These are phyloP conservation scores for Parus major DNA, from an alignment of 2,113 vertebrate genomes.

Conservation along the genomic window DNA sequence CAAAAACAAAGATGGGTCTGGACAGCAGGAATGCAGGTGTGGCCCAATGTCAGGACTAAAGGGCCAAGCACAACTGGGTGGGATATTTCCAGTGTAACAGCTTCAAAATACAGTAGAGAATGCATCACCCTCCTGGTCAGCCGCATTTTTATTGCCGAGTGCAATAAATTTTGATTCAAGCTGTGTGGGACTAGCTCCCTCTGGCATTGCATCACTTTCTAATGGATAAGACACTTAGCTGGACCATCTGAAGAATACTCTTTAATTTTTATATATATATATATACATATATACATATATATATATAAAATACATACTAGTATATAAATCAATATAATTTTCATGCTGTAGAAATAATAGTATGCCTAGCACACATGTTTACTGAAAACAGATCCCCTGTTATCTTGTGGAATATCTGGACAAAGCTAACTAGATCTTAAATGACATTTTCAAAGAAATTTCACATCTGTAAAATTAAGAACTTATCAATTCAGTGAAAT, in stretches of 20 bases:
- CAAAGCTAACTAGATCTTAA: background rate
- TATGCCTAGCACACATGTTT: background rate
- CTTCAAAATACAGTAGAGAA: constrained; percentile 58
- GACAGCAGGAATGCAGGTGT: constrained; percentile 65
- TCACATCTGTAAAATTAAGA: background rate
- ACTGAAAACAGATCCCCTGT: background rate
- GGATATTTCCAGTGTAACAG: constrained; percentile 46
- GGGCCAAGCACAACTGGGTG: constrained; percentile 45
- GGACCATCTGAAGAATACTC: constrained; percentile 18
- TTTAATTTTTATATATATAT: background rate
- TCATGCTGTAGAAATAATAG: background rate
- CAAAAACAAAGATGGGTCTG: constrained; percentile 64
- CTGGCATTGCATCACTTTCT: constrained; percentile 59
- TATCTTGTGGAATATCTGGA: background rate
- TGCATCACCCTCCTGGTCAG: constrained; percentile 60
- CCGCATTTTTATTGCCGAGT: constrained; percentile 48
- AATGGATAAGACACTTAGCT: constrained; percentile 43
- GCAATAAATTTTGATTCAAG: constrained; percentile 59
- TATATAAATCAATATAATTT: background rate
- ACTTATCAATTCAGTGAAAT: background rate
- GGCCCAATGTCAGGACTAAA: constrained; percentile 47
- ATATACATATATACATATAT: no score
- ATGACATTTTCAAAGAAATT: background rate
- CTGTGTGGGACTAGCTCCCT: constrained; percentile 38
- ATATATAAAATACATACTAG: background rate